phyloP scores from a whole-genome alignment of 2,113 vertebrate species.

The Egretta garzetta region DNA sequence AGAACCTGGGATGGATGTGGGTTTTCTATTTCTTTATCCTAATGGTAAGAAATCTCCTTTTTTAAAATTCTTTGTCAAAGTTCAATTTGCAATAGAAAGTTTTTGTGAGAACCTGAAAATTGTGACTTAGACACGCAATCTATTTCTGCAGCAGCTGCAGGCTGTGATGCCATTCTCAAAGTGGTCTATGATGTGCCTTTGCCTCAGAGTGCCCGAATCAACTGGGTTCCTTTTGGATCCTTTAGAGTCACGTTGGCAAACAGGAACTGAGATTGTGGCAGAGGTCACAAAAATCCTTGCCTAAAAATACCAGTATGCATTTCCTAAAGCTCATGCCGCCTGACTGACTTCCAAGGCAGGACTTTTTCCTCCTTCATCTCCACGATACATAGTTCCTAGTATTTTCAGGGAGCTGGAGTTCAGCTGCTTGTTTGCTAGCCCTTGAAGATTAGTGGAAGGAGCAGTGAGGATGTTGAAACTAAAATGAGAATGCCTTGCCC shows the following conservation, averaged over 20 bases:
- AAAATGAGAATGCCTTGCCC: neutral
- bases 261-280: neutral
- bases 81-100: neutral
- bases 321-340: neutral
- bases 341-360: neutral
- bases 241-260: neutral
- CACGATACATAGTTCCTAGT: fast-evolving
- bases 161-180: neutral
- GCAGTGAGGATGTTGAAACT: neutral
- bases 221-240: neutral
- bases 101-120: neutral
- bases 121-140: neutral
- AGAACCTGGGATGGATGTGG: conserved; percentile 88
- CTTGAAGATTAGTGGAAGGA: neutral
- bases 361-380: neutral
- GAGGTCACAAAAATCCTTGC: neutral
- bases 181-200: neutral
- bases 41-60: conserved; percentile 84
- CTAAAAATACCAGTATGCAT: neutral
- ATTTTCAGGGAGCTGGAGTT: neutral
- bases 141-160: neutral
- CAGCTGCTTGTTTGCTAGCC: neutral
- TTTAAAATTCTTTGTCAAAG: neutral
- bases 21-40: conserved; percentile 97
- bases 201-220: neutral